phyloP scores from a whole-genome alignment of 2,888 invertebrate species.

The Leistus spinibarbis region DNA sequence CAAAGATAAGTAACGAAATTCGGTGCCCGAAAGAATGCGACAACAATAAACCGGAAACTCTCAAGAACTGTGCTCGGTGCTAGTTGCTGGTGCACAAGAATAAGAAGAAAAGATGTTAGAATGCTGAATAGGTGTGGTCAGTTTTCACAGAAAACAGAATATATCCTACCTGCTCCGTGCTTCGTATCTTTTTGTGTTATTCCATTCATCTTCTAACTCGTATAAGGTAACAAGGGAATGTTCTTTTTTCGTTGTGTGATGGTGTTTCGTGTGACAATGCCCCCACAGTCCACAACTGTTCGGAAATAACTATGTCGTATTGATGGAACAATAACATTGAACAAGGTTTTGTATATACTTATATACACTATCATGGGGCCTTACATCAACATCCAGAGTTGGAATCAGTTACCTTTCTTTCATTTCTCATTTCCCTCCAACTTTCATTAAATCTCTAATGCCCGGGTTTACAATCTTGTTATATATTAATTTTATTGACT shows the following conservation, averaged over 20 bases:
- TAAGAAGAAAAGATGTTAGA: conserved; percentile 16
- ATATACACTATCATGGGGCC: background rate
- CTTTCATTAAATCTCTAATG: too few species aligned
- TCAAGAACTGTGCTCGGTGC: conserved; percentile 50
- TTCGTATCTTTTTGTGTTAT: background rate
- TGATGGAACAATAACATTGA: background rate
- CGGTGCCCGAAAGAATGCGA: conserved; percentile 49
- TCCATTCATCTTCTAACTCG: background rate
- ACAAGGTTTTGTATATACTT: background rate
- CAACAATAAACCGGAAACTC: conserved; percentile 58
- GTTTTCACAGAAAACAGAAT: conserved; percentile 11
- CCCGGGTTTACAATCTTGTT: too few species aligned
- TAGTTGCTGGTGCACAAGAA: conserved; percentile 18
- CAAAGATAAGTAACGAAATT: conserved; percentile 34
- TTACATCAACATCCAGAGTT: background rate
- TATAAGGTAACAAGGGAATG: background rate
- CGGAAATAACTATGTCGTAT: background rate
- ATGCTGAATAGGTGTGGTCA: conserved; percentile 14
- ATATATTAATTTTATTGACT: too few species aligned
- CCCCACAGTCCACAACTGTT: background rate
- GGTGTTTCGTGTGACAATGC: conserved; percentile 4
- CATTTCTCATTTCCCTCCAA: too few species aligned
- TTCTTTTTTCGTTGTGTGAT: background rate
- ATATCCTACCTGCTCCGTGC: background rate
- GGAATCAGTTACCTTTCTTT: background rate